Evolutionary conservation across 2,113 vertebrate genomes (phyloP).

Genomic region (Chloebia gouldiae): DNA sequence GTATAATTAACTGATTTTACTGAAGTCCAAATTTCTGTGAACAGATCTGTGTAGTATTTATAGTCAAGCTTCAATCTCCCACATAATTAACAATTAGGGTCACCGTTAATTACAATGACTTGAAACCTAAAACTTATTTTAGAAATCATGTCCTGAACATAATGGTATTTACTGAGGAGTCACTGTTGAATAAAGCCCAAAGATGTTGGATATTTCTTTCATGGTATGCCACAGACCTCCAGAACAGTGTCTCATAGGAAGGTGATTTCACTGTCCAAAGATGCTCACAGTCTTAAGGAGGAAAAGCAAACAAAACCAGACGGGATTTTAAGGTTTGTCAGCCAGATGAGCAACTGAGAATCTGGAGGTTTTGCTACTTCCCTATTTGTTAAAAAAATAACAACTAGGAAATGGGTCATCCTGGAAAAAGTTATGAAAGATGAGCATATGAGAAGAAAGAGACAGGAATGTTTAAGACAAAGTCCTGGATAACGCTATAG

Average conservation of each 20-base stretch:
- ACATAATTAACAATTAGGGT: slow-evolving; percentile 34
- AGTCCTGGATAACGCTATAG: background rate
- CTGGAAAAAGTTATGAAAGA: background rate
- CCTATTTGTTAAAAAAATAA: background rate
- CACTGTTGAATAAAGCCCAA: background rate
- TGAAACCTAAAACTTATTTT: background rate
- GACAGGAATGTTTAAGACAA: background rate
- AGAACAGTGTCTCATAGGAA: background rate
- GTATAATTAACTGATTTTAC: slow-evolving; percentile 60
- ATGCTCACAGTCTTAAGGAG: background rate
- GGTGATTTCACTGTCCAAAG: slow-evolving; percentile 11
- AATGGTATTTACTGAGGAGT: background rate
- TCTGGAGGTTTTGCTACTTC: background rate
- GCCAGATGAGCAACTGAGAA: background rate
- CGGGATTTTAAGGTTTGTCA: background rate
- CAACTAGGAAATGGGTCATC: background rate
- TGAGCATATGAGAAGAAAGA: background rate
- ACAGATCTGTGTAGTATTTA: slow-evolving; percentile 21
- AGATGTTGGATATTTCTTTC: background rate
- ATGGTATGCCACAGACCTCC: background rate
- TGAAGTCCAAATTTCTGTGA: slow-evolving; percentile 35
- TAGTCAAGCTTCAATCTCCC: background rate
- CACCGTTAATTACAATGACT: slow-evolving; percentile 9
- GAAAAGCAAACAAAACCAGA: background rate
- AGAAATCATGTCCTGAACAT: background rate